These are phyloP conservation scores for Drosophila melanocephala DNA, from an alignment of 2,888 invertebrate species.

Conservation along the genomic window DNA sequence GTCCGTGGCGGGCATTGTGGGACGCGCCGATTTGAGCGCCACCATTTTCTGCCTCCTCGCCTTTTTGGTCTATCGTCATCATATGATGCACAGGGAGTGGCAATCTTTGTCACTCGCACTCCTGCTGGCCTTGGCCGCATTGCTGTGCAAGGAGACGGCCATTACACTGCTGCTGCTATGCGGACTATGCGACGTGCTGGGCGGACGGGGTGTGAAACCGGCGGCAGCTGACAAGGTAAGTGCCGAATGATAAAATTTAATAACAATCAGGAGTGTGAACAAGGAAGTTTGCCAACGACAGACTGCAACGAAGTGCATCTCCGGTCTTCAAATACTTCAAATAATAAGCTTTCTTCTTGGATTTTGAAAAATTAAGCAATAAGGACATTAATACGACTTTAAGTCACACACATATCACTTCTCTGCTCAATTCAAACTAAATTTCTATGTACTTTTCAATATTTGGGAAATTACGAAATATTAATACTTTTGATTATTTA, in stretches of 20 bases:
- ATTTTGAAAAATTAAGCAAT: not conserved
- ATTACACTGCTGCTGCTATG: constrained; percentile 96
- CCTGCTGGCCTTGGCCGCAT: constrained; percentile 91
- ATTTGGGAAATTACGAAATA: too few species aligned
- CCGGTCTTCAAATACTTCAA: not conserved
- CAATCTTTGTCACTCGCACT: constrained; percentile 87
- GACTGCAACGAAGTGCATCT: not conserved
- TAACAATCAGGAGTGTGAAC: not conserved
- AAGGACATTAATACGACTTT: not conserved
- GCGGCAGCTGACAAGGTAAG: constrained; percentile 86
- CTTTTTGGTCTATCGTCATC: constrained; percentile 89
- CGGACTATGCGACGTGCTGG: constrained; percentile 93
- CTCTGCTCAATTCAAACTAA: not conserved
- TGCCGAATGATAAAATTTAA: not conserved
- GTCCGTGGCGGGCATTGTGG: constrained; percentile 97
- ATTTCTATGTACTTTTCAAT: too few species aligned
- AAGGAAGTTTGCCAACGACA: not conserved
- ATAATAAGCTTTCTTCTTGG: not conserved
- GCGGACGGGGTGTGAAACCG: constrained; percentile 81
- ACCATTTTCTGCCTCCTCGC: constrained; percentile 95
- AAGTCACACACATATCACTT: not conserved
- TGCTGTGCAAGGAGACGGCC: constrained; percentile 98
- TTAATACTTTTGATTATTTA: not conserved
- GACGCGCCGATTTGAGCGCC: constrained; percentile 96
- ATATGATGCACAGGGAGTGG: constrained; percentile 86